Base-by-base conservation (phyloP, 2,113 vertebrate genomes). In the Rousettus leschenaultii region DNA sequence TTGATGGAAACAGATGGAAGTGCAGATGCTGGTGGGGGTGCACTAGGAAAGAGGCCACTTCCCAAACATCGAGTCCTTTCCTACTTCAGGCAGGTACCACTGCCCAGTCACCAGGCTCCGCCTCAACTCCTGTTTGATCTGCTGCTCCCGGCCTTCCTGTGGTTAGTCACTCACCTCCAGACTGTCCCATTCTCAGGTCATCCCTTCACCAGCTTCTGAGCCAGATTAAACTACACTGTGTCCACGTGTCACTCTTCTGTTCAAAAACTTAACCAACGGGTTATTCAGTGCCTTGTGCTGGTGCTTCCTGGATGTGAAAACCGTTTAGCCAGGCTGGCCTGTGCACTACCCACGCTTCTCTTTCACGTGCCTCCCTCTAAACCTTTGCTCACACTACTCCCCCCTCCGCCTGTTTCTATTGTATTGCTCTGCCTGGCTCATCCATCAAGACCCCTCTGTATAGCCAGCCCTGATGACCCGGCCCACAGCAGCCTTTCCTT, bases 381-480 rank as follows among this genome's bases (percentile, higher is more conserved):
- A 26, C 19, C 18, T 14, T 21, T 22, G 65, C 40, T 57, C 55
- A 63, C 2, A 35, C 19, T 24, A 1, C 18, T 48, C 18, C 18
- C 33, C 1, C 5, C 1, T 0, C 28, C 14, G n/a, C 16, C 80
- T n/a, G 5, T 22, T 33, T 61, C 55, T 51, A 19, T 2, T 9
- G 45, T 33, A 19, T 48, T 5, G 5, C 77, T 91, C 28, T 70
- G 57, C 51, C 59, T 14, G 45, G 9, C 26, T 33, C 65, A 18
- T 35, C 38, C 40, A 35, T 35, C 45, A 13, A 61, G 63, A 30
- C 38, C 68, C 45, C 57, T 71, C 43, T 74, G 48, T 45, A 26
- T 7, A 61, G 48, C 55, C 40, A 77, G 70, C 21, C 13, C 48
- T 35, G 89, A 77, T 14, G 12, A 43, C 22, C 24, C 28, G 78